phyloP scores from a whole-genome alignment of 2,113 vertebrate species.

The Cairina moschata region DNA sequence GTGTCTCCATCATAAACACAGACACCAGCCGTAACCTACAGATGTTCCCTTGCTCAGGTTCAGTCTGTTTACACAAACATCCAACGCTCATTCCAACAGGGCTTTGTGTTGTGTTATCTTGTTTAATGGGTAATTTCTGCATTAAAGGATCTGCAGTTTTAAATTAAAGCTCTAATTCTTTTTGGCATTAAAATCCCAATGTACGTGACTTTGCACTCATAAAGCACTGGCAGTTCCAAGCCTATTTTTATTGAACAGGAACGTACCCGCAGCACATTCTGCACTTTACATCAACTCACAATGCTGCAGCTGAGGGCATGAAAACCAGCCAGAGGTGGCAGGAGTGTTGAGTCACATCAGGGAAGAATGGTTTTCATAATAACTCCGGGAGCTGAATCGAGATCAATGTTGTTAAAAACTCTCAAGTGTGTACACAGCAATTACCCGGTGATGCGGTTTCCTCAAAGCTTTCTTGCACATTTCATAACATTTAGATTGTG shows the following conservation, averaged over 20 bases:
- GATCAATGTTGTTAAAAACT: not conserved
- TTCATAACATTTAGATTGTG: not conserved
- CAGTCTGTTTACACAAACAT: not conserved
- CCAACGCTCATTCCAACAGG: constrained; percentile 1
- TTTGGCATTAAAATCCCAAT: constrained; percentile 46
- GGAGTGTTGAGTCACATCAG: not conserved
- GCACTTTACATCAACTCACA: not conserved
- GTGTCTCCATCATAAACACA: not conserved
- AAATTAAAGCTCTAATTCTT: constrained; percentile 50
- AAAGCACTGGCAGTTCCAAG: constrained; percentile 38
- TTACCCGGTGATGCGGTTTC: not conserved
- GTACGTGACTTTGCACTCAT: constrained; percentile 72
- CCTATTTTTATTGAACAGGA: not conserved
- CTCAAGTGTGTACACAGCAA: not conserved
- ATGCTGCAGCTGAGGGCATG: not conserved
- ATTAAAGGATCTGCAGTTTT: constrained; percentile 40
- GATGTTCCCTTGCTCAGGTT: not conserved
- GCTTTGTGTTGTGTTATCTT: constrained; percentile 29
- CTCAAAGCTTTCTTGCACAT: not conserved
- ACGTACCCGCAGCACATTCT: not conserved
- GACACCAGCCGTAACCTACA: not conserved
- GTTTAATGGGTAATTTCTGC: constrained; percentile 65
- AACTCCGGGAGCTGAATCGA: not conserved
- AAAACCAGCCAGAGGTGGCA: not conserved
- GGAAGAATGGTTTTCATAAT: not conserved